Evolutionary conservation across 2,888 invertebrate genomes (phyloP).

Genomic region (Ochropleura leucogaster): DNA sequence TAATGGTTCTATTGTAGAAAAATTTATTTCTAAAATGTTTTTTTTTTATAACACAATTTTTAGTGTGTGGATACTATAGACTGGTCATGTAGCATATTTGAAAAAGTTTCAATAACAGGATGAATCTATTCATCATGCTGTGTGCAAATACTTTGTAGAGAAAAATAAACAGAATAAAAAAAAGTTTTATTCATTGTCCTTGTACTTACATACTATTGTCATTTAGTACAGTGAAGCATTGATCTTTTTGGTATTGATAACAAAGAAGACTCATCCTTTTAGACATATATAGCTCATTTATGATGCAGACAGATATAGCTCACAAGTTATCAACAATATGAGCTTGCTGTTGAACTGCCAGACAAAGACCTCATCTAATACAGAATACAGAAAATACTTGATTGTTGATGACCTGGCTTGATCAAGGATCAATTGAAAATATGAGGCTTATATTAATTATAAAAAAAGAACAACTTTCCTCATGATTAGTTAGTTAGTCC

Average conservation of each 20-base stretch:
- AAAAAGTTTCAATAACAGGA: background rate
- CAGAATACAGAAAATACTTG: background rate
- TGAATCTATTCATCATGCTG: conserved; percentile 4
- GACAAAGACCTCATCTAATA: background rate
- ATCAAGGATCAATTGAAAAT: background rate
- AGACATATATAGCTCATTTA: background rate
- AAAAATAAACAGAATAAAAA: background rate
- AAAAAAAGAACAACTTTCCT: background rate
- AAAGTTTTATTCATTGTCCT: background rate
- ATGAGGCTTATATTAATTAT: background rate
- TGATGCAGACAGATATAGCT: background rate
- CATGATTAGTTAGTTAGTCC: background rate
- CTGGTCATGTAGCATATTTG: conserved; percentile 2
- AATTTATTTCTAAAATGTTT: no score
- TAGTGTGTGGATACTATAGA: background rate
- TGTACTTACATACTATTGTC: background rate
- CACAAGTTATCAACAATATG: conserved; percentile 2
- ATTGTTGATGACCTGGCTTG: background rate
- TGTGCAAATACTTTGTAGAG: background rate
- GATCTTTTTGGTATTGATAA: background rate
- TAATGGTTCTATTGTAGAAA: no score
- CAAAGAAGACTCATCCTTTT: background rate
- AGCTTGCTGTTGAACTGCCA: no score
- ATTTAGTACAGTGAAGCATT: background rate
- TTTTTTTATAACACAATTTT: background rate